Conservation (phyloP, 1,140 invertebrate genomes). For the Drosophila albomicans region DNA sequence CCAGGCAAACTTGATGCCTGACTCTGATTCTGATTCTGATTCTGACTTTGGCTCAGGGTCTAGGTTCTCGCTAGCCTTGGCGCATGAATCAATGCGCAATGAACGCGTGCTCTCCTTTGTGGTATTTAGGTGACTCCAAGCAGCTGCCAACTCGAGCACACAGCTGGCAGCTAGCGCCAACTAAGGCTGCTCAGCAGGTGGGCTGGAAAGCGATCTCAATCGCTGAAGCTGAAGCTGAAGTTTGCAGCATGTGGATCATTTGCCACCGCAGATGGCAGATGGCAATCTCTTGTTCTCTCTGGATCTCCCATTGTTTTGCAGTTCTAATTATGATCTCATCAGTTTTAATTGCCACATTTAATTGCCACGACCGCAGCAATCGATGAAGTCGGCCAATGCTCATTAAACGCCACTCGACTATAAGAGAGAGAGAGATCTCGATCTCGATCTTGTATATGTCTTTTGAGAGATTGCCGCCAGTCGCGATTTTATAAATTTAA, state of each 20-base stretch:
- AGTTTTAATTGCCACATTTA: constrained; percentile 44
- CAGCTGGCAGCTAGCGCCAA: no score
- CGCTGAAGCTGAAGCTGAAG: neutral
- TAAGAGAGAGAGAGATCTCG: neutral
- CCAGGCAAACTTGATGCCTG: neutral
- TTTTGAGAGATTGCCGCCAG: neutral
- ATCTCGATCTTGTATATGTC: neutral
- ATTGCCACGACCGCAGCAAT: constrained; percentile 23
- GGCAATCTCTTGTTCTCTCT: constrained; percentile 6
- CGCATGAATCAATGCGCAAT: constrained; percentile 28
- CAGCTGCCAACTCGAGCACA: neutral
- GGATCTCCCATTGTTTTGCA: constrained; percentile 15
- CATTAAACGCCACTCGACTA: constrained; percentile 22
- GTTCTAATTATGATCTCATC: constrained; percentile 44
- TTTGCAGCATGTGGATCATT: constrained; percentile 38
- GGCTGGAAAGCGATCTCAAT: constrained; percentile 24
- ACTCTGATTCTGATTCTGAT: neutral
- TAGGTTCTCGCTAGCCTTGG: constrained; percentile 26
- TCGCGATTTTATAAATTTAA: neutral
- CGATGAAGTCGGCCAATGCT: constrained; percentile 24
- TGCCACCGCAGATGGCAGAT: constrained; percentile 14
- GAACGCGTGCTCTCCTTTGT: constrained; percentile 32
- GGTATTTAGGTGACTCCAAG: constrained; percentile 47
- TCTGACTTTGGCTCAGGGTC: no score
- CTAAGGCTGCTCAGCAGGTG: constrained; percentile 16